These are phyloP conservation scores for Zaprionus obscuricornis DNA, from an alignment of 2,888 invertebrate genomes.

Conservation along the genomic window DNA sequence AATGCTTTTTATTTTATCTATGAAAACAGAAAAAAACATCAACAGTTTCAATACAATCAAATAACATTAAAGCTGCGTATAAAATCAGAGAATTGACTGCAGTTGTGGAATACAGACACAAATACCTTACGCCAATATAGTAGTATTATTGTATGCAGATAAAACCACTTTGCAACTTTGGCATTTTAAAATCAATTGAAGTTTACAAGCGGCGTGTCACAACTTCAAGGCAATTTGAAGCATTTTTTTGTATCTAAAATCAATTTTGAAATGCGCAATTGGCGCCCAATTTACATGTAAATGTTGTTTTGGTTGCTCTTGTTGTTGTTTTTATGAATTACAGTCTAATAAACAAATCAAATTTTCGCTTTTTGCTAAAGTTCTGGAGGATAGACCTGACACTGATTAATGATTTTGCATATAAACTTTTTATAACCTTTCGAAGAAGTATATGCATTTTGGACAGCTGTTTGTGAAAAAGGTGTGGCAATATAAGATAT, in stretches of 20 bases:
- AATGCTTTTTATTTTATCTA: neutral
- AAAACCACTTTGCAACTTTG: conserved; percentile 58
- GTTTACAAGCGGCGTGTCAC: conserved; percentile 39
- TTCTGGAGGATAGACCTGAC: conserved; percentile 25
- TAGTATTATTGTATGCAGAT: conserved; percentile 33
- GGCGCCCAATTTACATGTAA: conserved; percentile 77
- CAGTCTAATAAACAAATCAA: conserved; percentile 76
- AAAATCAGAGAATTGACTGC: conserved; percentile 25
- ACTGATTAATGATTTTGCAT: conserved; percentile 48
- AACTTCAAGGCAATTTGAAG: conserved; percentile 63
- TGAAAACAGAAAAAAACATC: too few species aligned
- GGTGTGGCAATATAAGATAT: conserved; percentile 39
- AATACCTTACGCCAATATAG: conserved; percentile 22
- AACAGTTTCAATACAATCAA: conserved; percentile 33
- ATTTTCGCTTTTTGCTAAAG: conserved; percentile 57
- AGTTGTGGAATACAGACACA: conserved; percentile 35
- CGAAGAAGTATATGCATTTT: conserved; percentile 4
- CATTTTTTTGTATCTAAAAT: conserved; percentile 72
- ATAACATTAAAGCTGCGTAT: conserved; percentile 32
- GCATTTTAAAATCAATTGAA: conserved; percentile 70
- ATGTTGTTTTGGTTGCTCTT: conserved; percentile 48
- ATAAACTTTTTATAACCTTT: neutral
- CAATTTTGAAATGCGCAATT: conserved; percentile 77
- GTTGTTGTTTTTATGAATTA: conserved; percentile 20
- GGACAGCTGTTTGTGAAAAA: conserved; percentile 7